A percentile compares a stretch with the other conserved stretches of the same genome.
phyloP scores from a whole-genome alignment of 2,888 invertebrate species.

The Frankliniella intonsa region DNA sequence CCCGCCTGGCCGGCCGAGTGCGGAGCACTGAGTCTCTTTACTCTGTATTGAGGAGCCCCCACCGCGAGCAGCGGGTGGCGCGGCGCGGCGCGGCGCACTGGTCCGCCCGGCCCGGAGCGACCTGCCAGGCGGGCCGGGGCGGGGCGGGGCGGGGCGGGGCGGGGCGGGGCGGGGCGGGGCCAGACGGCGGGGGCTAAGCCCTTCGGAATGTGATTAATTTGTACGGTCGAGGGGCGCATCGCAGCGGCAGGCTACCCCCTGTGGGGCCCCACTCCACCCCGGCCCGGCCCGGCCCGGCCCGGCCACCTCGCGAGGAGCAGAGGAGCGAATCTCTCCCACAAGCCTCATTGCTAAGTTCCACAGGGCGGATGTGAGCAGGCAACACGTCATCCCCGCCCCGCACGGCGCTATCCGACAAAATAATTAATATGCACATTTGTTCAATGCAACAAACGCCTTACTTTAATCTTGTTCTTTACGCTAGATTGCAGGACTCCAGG shows the following conservation, averaged over 20 bases:
- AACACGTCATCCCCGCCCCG: not conserved
- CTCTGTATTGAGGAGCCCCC: not conserved
- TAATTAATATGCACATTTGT: no score
- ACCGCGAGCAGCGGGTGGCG: not conserved
- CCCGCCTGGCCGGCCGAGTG: no score
- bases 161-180: not conserved
- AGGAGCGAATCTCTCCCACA: not conserved
- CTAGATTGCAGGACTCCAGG: not conserved
- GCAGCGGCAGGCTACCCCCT: not conserved
- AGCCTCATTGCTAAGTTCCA: not conserved
- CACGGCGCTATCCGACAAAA: no score
- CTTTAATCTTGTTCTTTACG: no score
- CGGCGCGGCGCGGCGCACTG: no score
- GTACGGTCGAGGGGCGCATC: not conserved
- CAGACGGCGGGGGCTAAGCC: not conserved
- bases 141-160: not conserved
- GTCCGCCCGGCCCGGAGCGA: not conserved
- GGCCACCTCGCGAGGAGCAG: no score
- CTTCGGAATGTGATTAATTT: constrained; percentile 10
- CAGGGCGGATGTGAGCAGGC: not conserved
- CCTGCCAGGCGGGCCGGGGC: not conserved
- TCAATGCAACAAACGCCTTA: not conserved
- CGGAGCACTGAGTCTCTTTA: no score
- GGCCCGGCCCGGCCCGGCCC: no score
- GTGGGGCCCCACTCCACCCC: no score